Evolutionary conservation across 1,140 invertebrate species (phyloP), one percentile per base, ranked within the genome.

Genomic region (Drosophila insularis): DNA sequence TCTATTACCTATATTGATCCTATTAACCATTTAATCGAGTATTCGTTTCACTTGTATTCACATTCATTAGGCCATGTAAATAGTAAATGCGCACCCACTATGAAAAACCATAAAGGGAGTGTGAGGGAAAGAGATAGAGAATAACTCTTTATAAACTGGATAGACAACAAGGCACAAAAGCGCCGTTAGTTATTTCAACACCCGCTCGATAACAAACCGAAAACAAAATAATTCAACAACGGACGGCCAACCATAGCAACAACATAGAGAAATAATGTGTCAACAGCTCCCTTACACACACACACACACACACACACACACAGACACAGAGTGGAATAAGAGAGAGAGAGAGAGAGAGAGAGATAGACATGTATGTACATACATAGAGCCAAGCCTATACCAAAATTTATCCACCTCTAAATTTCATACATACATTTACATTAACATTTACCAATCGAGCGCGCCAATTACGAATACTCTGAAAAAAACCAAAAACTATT

Each of bases 381-480:
- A 67, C 63, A 66, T 70, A 63, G 8, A 63, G 31, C n/a, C 27
- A 55, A 65, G 35, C 43, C 37, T 35, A 46, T 66, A 53, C 19
- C 55, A 56, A 68, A 78, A 63, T 37, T 58, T 68, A 68, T 58
- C 66, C 14, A 40, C 58, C 65, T 50, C n/a, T n/a, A 63, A 69
- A 68, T 77, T 81, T 78, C 78, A 62, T 81, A 80, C 80, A 65
- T 73, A 55, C 43, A 19, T 50, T 21, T 50, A 50, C 43, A 50
- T 50, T 19, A 50, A 50, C 43, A 50, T 81, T 84, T 79, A 78
- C 75, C 79, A 82, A 82, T 82, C 80, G 79, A 78, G 80, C 80
- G 70, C 75, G 82, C 79, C 82, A 86, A 86, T 86, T 87, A 86
- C 74, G 61, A 76, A 70, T 73, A 76, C 37, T 54, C 55, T 59